Evolutionary conservation across 2,797 vertebrate species (phyloP), one percentile per base, ranked within the genome.

Genomic region (Amniataba percoides): DNA sequence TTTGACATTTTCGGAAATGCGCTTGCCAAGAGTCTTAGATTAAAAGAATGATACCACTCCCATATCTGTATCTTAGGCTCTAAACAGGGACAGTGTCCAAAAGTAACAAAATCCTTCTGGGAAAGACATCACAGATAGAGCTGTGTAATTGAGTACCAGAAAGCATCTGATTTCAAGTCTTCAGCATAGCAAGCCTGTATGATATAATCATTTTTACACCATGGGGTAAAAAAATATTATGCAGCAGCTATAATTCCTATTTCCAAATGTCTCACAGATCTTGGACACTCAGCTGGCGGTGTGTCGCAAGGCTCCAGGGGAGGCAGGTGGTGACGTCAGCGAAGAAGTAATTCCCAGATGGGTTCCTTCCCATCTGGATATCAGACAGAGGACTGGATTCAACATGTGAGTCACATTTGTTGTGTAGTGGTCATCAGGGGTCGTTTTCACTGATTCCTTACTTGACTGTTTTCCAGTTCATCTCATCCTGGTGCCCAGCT

Each of bases 241-340:
- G 11, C 21, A 23, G 25, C 60, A 59, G 40, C 4, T 4, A 6
- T 57, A 34, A 56, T 48, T 49, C 71, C 3, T 48, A 1, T 25
- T 25, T 58, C 15, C 3, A 1, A 45, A 23, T 63, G 13, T 86
- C 46, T 8, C 74, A 42, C 74, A 96, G 95, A 56, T 96, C 71
- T 80, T 96, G 87, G 94, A 96, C 80, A 94, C 94, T 57, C 94
- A 94, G 90, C 77, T 93, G 71, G 89, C 81, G 0, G 68, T 89
- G 66, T 89, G 87, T 66, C 93, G 82, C 2, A 58, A 51, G 42
- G 46, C 67, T 66, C 49, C 83, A 3, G 91, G 84, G n/a, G 94
- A 92, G 1, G 59, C 66, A 42, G 72, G 73, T 9, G 67, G 11
- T 58, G 90, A 91, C 0, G 42, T 7, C 42, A 23, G 19, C 3